Percentiles rank a stretch among this genome's conserved stretches.
These are phyloP conservation scores for Sphinx pinastri DNA, from an alignment of 2,888 invertebrate species.

Conservation along the genomic window DNA sequence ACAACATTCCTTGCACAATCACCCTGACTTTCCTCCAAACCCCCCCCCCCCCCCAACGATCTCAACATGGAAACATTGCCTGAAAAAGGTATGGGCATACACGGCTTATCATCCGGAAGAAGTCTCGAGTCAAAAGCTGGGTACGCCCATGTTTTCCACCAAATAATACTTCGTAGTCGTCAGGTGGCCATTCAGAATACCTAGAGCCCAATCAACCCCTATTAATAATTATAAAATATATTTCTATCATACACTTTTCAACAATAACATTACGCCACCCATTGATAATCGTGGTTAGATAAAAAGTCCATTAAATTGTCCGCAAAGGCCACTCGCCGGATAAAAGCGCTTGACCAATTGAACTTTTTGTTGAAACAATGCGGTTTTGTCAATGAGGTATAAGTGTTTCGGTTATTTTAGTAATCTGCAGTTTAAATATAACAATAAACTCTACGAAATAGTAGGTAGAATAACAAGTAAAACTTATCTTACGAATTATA, in stretches of 20 bases:
- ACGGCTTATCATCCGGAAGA: too few relatives aligned
- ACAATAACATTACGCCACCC: slow-evolving; percentile 12
- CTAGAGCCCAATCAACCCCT: neutral
- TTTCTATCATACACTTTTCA: neutral
- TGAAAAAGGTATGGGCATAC: too few relatives aligned
- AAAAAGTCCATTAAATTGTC: slow-evolving; percentile 38
- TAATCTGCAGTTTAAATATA: neutral
- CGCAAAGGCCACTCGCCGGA: slow-evolving; percentile 37
- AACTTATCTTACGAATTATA: too few relatives aligned
- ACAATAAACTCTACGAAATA: too few relatives aligned
- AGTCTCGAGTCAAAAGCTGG: too few relatives aligned
- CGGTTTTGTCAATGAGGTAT: slow-evolving; percentile 34
- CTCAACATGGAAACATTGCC: too few relatives aligned
- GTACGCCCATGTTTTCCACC: too few relatives aligned
- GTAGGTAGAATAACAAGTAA: neutral
- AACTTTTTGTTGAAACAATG: slow-evolving; percentile 34
- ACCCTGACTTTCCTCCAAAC: too few relatives aligned
- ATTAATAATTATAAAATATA: neutral
- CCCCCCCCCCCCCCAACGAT: too few relatives aligned
- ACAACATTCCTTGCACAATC: too few relatives aligned
- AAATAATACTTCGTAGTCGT: neutral
- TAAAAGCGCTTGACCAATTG: slow-evolving; percentile 43
- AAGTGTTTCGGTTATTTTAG: neutral
- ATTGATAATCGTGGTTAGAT: slow-evolving; percentile 38
- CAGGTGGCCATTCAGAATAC: neutral